Conservation (phyloP, 2,113 vertebrate species). For the Collichthys lucidus region DNA sequence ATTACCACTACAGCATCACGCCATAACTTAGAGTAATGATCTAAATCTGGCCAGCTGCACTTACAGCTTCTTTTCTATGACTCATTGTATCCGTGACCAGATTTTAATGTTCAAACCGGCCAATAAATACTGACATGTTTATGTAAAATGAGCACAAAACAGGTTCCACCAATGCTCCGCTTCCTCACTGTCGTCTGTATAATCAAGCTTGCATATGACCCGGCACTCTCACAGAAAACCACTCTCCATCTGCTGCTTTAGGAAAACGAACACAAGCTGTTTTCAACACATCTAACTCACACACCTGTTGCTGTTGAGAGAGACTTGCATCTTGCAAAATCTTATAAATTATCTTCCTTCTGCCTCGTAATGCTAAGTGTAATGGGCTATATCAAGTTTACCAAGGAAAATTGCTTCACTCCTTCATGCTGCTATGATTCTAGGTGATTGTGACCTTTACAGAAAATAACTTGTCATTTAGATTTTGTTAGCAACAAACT, state of each 20-base stretch:
- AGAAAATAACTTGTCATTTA: constrained; percentile 69
- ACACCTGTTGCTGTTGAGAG: constrained; percentile 76
- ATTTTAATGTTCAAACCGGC: constrained; percentile 64
- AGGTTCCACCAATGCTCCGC: constrained; percentile 48
- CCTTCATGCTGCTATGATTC: constrained; percentile 64
- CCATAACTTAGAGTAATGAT: constrained; percentile 77
- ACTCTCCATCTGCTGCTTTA: constrained; percentile 78
- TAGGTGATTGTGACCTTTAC: constrained; percentile 75
- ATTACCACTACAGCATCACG: constrained; percentile 69
- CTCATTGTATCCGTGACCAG: constrained; percentile 57
- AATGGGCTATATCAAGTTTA: constrained; percentile 68
- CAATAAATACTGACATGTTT: constrained; percentile 60
- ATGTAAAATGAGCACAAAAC: constrained; percentile 64
- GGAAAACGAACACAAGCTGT: constrained; percentile 79
- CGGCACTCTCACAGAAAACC: constrained; percentile 64
- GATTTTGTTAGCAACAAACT: constrained; percentile 62
- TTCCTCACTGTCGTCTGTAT: constrained; percentile 48
- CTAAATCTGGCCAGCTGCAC: constrained; percentile 74
- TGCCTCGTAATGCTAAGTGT: constrained; percentile 69
- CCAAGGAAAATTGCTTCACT: constrained; percentile 58
- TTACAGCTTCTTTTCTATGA: constrained; percentile 60
- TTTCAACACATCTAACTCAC: constrained; percentile 75
- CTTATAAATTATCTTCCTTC: constrained; percentile 72
- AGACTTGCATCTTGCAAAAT: constrained; percentile 67
- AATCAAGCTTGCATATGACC: constrained; percentile 72